A percentile compares a stretch with the other conserved stretches of the same genome.
phyloP scores from a whole-genome alignment of 2,797 vertebrate genomes.

The Sebastes goodei region DNA sequence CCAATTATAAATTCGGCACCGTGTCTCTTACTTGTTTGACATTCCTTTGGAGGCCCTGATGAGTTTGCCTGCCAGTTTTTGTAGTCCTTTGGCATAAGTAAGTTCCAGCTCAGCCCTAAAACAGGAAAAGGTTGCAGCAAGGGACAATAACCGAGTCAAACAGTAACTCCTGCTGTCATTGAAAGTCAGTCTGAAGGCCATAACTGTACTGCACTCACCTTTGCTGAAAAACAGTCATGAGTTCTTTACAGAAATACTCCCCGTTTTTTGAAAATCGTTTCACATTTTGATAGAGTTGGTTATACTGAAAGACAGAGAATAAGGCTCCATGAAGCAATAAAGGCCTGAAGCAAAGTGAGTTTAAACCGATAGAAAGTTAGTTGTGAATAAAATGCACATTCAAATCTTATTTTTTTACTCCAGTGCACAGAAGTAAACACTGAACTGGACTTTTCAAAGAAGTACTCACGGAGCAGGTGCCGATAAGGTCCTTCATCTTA shows the following conservation, averaged over 20 bases:
- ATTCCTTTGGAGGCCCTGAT: conserved; percentile 85
- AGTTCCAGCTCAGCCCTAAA: conserved; percentile 87
- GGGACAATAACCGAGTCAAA: conserved; percentile 35
- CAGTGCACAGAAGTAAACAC: not conserved
- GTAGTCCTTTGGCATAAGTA: conserved; percentile 87
- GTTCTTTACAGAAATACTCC: conserved; percentile 90
- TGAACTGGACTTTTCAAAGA: not conserved
- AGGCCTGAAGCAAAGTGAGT: not conserved
- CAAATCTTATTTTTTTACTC: not conserved
- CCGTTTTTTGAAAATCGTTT: conserved; percentile 90
- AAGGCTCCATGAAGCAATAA: not conserved
- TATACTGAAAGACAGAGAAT: conserved; percentile 82
- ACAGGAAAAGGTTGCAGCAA: conserved; percentile 15
- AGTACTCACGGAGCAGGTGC: conserved; percentile 87
- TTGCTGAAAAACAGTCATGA: conserved; percentile 88
- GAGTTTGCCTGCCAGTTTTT: conserved; percentile 87
- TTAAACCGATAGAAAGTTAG: not conserved
- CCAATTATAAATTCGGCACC: not conserved
- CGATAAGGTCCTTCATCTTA: conserved; percentile 89
- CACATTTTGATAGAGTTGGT: conserved; percentile 88
- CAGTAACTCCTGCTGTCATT: conserved; percentile 49
- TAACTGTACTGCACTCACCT: conserved; percentile 74
- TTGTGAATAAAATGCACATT: not conserved
- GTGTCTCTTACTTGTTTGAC: conserved; percentile 85
- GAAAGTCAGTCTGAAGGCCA: not conserved